Evolutionary conservation across 2,113 vertebrate genomes (phyloP), one percentile per base, ranked within the genome.

Genomic region (Sceloporus tristichus): DNA sequence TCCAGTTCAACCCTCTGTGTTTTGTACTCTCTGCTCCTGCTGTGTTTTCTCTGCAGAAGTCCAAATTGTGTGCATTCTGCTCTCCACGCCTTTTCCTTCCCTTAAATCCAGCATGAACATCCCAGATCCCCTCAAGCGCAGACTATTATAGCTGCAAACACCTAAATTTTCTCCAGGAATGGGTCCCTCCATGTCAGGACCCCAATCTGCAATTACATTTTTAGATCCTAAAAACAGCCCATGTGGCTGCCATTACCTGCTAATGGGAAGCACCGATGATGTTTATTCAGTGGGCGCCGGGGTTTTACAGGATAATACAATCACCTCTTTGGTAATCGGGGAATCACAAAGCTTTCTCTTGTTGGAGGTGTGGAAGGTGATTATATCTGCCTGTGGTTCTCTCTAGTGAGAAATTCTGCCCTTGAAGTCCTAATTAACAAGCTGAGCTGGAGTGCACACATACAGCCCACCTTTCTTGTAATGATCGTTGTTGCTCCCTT

Each of bases 321-420:
- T 81, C 19, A 56, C 4, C 68, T 53, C 38, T 62, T 16, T 40
- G n/a, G 82, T 19, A 25, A 48, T 14, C 23, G 5, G 40, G 25
- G n/a, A 75, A 76, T 56, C 71, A 75, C 71, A 48, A 34, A 38
- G 59, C 42, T 56, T 53, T 38, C 27, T 79, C 82, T 84, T 76
- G 23, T 14, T 18, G 71, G 13, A 9, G 88, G 68, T 9, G 42
- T 84, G 9, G 6, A 0, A 79, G 83, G 48, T 0, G 0, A 70
- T 89, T 88, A 40, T 62, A 23, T 18, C 9, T 23, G 84, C n/a
- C 29, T 90, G 77, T 38, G 16, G 2, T 10, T 34, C 48, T 82
- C 53, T 80, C 29, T 34, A 53, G 54, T 84, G 71, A 38, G 82
- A 78, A 88, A 86, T 84, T 62, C 68, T 80, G 91, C 84, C 82